These are phyloP conservation scores for Coluber constrictor DNA, from an alignment of 2,797 vertebrate species.

Conservation along the genomic window DNA sequence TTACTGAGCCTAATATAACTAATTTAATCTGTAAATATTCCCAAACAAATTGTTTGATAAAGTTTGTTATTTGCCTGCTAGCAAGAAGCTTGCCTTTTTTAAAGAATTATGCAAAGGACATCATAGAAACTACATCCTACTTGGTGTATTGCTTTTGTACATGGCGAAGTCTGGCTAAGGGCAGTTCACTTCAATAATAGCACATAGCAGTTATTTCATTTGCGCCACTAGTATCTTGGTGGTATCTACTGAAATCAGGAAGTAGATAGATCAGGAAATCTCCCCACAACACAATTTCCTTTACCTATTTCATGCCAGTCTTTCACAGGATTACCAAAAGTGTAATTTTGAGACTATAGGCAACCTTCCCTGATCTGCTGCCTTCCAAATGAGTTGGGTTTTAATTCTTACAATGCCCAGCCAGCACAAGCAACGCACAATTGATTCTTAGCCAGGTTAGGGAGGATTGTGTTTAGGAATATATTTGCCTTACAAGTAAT, in stretches of 20 bases:
- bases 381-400: neutral
- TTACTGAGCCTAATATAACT: neutral
- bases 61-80: neutral
- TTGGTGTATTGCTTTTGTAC: neutral
- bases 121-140: neutral
- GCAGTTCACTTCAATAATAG: too few relatives aligned
- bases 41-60: neutral
- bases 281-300: neutral
- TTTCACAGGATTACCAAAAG: neutral
- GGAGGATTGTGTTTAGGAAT: neutral
- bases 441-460: neutral
- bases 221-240: neutral
- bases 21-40: neutral
- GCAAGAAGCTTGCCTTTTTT: neutral
- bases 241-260: neutral
- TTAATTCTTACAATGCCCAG: neutral
- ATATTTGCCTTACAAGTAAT: neutral
- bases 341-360: neutral
- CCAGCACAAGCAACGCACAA: neutral
- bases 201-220: neutral
- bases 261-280: too few relatives aligned
- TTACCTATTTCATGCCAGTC: neutral
- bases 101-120: neutral
- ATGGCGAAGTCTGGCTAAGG: neutral
- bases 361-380: neutral